Evolutionary conservation across 2,113 vertebrate species (phyloP).

Genomic region (Paramormyrops kingsleyae): DNA sequence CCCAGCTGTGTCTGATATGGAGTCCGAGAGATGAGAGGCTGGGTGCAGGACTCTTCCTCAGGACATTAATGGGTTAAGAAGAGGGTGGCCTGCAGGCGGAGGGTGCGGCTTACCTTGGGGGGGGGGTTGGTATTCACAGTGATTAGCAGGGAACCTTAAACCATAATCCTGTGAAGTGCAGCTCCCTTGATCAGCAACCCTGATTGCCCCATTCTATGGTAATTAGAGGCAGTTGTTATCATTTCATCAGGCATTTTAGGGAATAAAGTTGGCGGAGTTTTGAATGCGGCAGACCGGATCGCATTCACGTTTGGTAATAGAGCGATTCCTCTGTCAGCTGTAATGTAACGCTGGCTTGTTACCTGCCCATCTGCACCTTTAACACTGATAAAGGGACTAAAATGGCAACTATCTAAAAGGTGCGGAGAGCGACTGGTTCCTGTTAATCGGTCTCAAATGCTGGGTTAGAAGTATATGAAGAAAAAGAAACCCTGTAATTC

Average conservation of each 20-base stretch:
- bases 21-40: neutral
- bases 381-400: neutral
- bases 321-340: neutral
- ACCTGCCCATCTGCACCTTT: neutral
- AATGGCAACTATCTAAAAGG: neutral
- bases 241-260: neutral
- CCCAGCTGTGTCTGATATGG: neutral
- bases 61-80: neutral
- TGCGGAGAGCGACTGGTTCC: neutral
- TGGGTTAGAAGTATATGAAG: neutral
- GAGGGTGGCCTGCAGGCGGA: neutral
- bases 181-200: neutral
- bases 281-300: neutral
- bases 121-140: neutral
- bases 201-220: neutral
- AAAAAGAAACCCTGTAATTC: neutral
- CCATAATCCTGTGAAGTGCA: neutral
- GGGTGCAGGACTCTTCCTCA: neutral
- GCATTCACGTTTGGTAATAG: neutral
- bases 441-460: neutral
- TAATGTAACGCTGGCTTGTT: neutral
- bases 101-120: neutral
- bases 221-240: neutral
- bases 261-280: neutral
- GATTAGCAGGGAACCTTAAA: neutral